Evolutionary conservation across 2,888 invertebrate species (phyloP), one percentile per base, ranked within the genome.

Genomic region (Idaea straminata): DNA sequence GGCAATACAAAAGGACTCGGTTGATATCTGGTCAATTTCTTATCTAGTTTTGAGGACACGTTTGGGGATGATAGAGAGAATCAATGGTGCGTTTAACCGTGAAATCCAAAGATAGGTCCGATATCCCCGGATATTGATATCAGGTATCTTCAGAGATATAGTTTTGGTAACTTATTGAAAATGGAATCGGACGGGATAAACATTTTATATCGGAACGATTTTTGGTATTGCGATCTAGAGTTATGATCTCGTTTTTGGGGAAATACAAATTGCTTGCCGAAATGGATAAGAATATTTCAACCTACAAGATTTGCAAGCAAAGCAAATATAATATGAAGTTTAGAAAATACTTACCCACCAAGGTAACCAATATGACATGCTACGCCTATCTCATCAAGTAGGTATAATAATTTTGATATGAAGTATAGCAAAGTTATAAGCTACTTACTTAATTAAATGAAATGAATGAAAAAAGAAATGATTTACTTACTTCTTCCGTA

Each of bases 1-100:
- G 73, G 72, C 72, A 71, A 75, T 73, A 77, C 75, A 81, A 84
- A 84, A 81, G 82, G 81, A 78, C 82, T 81, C 79, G 78, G 79
- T 79, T 77, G 77, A 80, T 84, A 88, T 88, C 86, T 84, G 85
- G 84, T 86, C 86, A 84, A 88, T 88, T 88, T 85, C 89, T 91
- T 91, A 91, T 91, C 91, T 88, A 72, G 75, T 82, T 74, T 80
- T 78, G 81, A 84, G 84, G 83, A 85, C 79, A 82, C 73, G 71
- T 70, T 82, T 76, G 83, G 82, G 82, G 83, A 85, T 85, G 87
- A 87, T 85, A 84, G 84, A 81, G 80, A 77, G 76, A 85, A 72
- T 81, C 86, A 91, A 86, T 88, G 85, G 86, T 87, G 89, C 92
- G 84, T 87, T 84, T 89, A 88, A 86, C 89, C 91, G 91, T 92